phyloP scores from a whole-genome alignment of 2,888 invertebrate genomes.

The Automeris io region DNA sequence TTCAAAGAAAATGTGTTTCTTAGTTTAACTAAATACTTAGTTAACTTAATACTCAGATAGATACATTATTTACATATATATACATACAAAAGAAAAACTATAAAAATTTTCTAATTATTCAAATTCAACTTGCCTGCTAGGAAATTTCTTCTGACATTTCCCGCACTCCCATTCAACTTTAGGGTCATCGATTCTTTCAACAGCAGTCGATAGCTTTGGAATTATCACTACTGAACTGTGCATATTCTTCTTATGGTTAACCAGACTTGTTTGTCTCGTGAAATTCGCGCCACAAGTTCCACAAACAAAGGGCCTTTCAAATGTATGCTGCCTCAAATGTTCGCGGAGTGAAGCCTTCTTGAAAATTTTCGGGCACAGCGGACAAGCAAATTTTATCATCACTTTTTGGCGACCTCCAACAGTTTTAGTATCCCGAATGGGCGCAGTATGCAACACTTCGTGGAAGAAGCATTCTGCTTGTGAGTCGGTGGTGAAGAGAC shows the following conservation, averaged over 20 bases:
- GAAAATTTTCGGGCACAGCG: slow-evolving; percentile 81
- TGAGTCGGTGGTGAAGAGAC: slow-evolving; percentile 79
- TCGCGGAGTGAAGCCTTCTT: slow-evolving; percentile 81
- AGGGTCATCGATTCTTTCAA: slow-evolving; percentile 19
- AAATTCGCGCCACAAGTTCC: slow-evolving; percentile 79
- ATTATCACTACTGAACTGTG: slow-evolving; percentile 48
- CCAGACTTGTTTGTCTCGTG: slow-evolving; percentile 80
- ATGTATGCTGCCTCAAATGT: slow-evolving; percentile 85
- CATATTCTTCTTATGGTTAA: slow-evolving; percentile 76
- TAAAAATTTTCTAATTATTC: no score
- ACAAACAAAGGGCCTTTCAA: slow-evolving; percentile 84
- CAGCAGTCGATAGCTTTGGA: slow-evolving; percentile 19
- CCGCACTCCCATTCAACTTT: slow-evolving; percentile 28
- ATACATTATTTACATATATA: no score
- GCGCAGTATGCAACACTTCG: slow-evolving; percentile 79
- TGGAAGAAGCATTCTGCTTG: slow-evolving; percentile 86
- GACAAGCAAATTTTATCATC: slow-evolving; percentile 78
- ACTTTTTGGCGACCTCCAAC: slow-evolving; percentile 34
- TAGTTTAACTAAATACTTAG: no score
- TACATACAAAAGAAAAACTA: no score
- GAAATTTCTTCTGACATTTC: slow-evolving; percentile 40
- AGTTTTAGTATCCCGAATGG: slow-evolving; percentile 37
- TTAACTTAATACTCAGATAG: no score
- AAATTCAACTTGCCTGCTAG: slow-evolving; percentile 37
- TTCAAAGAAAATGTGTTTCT: no score